Percentiles rank a stretch among this genome's conserved stretches.
Conservation (phyloP, 2,888 invertebrate species). For the Chrysina gloriosa region DNA sequence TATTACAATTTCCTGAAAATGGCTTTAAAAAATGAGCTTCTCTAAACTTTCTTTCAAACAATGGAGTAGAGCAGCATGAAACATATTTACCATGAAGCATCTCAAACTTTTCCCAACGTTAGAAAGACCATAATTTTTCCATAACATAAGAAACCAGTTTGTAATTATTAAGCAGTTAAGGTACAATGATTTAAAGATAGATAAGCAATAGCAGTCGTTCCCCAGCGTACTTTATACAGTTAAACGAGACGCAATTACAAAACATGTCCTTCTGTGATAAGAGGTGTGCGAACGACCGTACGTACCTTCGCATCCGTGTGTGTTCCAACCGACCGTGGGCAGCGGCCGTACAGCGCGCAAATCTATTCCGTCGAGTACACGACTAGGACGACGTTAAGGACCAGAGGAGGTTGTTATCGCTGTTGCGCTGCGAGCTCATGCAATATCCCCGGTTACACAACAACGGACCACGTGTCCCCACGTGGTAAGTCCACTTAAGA, state of each 20-base stretch:
- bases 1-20: no score
- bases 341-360: slow-evolving; percentile 4
- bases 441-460: slow-evolving; percentile 5
- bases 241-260: slow-evolving; percentile 58
- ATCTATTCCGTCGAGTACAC: slow-evolving; percentile 18
- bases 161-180: slow-evolving; percentile 57
- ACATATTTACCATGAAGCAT: no score
- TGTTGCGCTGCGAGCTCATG: slow-evolving; percentile 11
- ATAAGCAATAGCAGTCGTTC: slow-evolving; percentile 57
- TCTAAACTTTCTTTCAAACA: no score
- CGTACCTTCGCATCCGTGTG: slow-evolving; percentile 9
- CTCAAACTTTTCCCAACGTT: background rate
- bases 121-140: background rate
- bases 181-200: slow-evolving; percentile 56
- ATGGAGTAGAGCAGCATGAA: no score
- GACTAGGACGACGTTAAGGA: slow-evolving; percentile 5
- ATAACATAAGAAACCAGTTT: slow-evolving; percentile 46
- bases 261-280: slow-evolving; percentile 56
- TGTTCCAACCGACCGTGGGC: slow-evolving; percentile 1
- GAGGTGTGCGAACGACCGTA: slow-evolving; percentile 41
- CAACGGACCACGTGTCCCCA: slow-evolving; percentile 22
- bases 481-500: slow-evolving; percentile 19
- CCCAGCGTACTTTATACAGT: slow-evolving; percentile 56
- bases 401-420: slow-evolving; percentile 7
- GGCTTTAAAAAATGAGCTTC: no score